These are phyloP conservation scores for Nephotettix cincticeps DNA, from an alignment of 1,140 invertebrate genomes.

Conservation along the genomic window DNA sequence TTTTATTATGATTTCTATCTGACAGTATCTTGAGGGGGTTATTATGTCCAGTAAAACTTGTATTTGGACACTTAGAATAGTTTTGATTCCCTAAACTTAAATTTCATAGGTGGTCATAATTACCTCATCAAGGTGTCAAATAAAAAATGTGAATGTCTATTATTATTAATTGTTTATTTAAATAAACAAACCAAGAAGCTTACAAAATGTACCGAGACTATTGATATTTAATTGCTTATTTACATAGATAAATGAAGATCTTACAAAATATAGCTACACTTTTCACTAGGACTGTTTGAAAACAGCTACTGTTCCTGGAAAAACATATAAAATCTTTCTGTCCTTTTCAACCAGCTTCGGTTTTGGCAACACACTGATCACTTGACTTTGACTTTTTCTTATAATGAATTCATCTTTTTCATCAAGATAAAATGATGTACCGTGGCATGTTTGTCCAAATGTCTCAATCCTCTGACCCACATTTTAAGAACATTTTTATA, in stretches of 20 bases:
- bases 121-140: neutral
- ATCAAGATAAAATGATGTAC: conserved; percentile 9
- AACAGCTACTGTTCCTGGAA: neutral
- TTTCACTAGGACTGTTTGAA: neutral
- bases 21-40: neutral
- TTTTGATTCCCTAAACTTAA: too few species aligned
- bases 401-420: conserved; percentile 5
- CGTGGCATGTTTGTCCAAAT: conserved; percentile 3
- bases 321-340: neutral
- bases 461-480: neutral
- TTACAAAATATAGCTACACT: too few species aligned
- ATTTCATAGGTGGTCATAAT: too few species aligned
- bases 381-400: neutral
- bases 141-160: neutral
- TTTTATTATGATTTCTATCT: neutral
- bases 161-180: neutral
- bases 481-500: neutral
- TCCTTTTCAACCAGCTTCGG: conserved; percentile 9
- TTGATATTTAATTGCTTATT: neutral
- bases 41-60: neutral
- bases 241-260: neutral
- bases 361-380: neutral
- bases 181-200: neutral
- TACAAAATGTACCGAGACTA: neutral
- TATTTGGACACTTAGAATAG: too few species aligned